A percentile compares a stretch with the other conserved stretches of the same genome.
Conservation (phyloP, 1,140 invertebrate genomes). For the Drosophila eugracilis region DNA sequence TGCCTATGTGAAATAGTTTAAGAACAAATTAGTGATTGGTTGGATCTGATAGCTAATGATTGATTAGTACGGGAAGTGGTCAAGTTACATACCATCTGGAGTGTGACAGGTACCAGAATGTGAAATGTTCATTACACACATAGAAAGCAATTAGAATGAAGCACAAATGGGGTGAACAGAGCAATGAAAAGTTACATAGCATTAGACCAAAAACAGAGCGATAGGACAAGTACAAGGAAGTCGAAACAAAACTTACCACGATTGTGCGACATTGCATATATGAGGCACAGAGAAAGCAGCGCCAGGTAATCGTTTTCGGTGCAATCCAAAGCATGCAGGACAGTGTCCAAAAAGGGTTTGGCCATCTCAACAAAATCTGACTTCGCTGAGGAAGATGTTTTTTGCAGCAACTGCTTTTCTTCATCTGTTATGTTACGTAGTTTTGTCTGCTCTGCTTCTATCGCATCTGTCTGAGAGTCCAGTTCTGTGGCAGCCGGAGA, state of each 20-base stretch:
- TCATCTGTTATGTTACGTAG: conserved; percentile 95
- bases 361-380: conserved; percentile 42
- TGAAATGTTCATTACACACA: conserved; percentile 46
- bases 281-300: conserved; percentile 95
- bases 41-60: no score
- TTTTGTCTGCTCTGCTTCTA: conserved; percentile 20
- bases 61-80: conserved; percentile 53
- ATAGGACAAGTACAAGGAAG: neutral
- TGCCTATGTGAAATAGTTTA: conserved; percentile 86
- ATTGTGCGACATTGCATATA: conserved; percentile 97
- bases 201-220: conserved; percentile 20
- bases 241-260: conserved; percentile 88
- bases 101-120: conserved; percentile 47
- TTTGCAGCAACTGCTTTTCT: conserved; percentile 91
- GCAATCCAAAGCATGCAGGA: conserved; percentile 93
- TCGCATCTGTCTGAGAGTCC: conserved; percentile 35
- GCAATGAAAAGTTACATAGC: conserved; percentile 43
- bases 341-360: conserved; percentile 94
- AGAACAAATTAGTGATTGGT: neutral
- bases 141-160: conserved; percentile 64
- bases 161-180: conserved; percentile 47
- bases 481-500: conserved; percentile 25
- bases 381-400: conserved; percentile 60
- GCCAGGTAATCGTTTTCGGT: conserved; percentile 97
- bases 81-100: conserved; percentile 74